Evolutionary conservation across 1,140 invertebrate species (phyloP).

Genomic region (Scaptodrosophila lebanonensis): DNA sequence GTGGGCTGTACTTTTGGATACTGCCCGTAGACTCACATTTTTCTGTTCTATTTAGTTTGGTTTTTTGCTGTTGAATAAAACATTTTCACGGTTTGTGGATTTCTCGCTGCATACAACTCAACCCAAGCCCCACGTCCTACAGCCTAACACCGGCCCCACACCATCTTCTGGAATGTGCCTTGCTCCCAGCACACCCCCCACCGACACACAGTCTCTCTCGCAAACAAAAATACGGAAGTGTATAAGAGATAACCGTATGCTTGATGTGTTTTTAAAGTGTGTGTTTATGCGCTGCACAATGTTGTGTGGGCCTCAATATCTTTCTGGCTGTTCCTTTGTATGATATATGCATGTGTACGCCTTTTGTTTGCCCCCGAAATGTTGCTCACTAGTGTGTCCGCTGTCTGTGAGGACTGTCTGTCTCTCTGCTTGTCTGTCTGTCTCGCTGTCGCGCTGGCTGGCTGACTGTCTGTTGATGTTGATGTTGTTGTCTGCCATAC

Average conservation of each 20-base stretch:
- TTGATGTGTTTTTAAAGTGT: slow-evolving; percentile 73
- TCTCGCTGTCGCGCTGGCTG: too few species aligned
- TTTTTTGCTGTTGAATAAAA: slow-evolving; percentile 73
- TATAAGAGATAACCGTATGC: slow-evolving; percentile 35
- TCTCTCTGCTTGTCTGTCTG: too few species aligned
- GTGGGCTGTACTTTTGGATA: too few species aligned
- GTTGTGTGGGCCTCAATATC: slow-evolving; percentile 5
- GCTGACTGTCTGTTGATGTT: not conserved
- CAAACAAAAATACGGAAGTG: slow-evolving; percentile 33
- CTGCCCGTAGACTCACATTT: slow-evolving; percentile 57
- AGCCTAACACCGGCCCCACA: slow-evolving; percentile 67
- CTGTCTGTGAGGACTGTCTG: too few species aligned
- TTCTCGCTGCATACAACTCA: not conserved
- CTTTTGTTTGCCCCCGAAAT: slow-evolving; percentile 49
- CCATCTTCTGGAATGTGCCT: slow-evolving; percentile 67
- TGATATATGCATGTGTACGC: slow-evolving; percentile 63
- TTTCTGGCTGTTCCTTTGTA: slow-evolving; percentile 25
- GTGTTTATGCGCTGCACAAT: slow-evolving; percentile 66
- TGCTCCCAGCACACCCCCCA: not conserved
- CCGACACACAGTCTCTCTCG: slow-evolving; percentile 16
- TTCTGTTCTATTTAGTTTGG: slow-evolving; percentile 74
- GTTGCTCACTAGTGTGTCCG: slow-evolving; percentile 12
- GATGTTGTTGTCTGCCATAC: not conserved
- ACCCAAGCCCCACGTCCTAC: slow-evolving; percentile 10
- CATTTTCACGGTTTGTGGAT: slow-evolving; percentile 73